Evolutionary conservation across 2,888 invertebrate genomes (phyloP), one percentile per base, ranked within the genome.

Genomic region (Lasioglossum marginatum): DNA sequence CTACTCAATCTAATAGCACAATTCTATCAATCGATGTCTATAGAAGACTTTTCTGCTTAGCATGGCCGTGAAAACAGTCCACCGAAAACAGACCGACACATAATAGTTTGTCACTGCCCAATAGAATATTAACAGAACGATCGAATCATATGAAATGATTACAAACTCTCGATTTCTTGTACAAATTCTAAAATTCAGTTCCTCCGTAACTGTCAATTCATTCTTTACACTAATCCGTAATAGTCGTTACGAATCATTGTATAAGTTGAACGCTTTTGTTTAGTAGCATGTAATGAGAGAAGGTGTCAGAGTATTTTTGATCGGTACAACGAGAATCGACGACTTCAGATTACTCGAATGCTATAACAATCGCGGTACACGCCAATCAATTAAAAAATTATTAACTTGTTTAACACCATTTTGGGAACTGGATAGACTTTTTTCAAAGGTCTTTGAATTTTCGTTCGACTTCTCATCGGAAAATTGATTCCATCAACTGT

Each of bases 31-130:
- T 43, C 14, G 43, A 27, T 27, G 43, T 72, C 27, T n/a, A 31
- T 72, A 31, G 45, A 72, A 48, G 48, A 45, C 45, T 45, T 45
- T 72, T 72, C 10, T 19, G 40, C 40, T n/a, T 5, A 70, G 40
- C n/a, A 40, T n/a, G 14, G 0, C 70, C 23, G 19, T 19, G 19
- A 72, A 23, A n/a, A n/a, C 80, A 79, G 85, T 79, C 70, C 37
- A 76, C 57, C 45, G 75, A n/a, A n/a, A n/a, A n/a, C n/a, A 71
- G 23, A 73, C 82, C 63, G 14, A 57, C 63, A 45, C 27, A 31
- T 43, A 74, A 57, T 52, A 63, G 72, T 80, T 72, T 71, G 57
- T 77, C 86, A 87, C 86, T 87, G 86, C 86, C 86, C 60, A 63
- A 70, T 63, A 37, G 34, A 23, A 16, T n/a, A 34, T 23, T 40